phyloP scores from a whole-genome alignment of 64 coral and sea anemone species.

The Stichodactyla helianthus region DNA sequence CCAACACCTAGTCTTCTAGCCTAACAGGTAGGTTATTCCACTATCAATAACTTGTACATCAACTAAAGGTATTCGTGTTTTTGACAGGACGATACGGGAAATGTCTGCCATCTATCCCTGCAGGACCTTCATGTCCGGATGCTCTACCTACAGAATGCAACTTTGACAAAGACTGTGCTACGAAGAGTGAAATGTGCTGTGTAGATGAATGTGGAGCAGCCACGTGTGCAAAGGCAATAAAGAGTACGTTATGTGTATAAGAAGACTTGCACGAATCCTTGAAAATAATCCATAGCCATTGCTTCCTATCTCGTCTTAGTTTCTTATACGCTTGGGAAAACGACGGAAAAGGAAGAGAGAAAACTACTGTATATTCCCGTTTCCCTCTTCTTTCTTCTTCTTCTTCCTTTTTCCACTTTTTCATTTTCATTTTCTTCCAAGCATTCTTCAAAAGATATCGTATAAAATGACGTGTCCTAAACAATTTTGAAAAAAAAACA shows the following conservation, averaged over 20 bases:
- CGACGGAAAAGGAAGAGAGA: too few species aligned
- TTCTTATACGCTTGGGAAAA: too few species aligned
- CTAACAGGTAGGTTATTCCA: not conserved
- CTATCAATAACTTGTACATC: too few species aligned
- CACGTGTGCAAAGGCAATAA: conserved; percentile 14
- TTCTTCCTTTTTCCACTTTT: not conserved
- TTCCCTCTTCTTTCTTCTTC: not conserved
- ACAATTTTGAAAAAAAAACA: too few species aligned
- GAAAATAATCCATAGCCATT: not conserved
- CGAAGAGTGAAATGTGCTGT: conserved; percentile 32
- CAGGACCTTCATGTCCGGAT: conserved; percentile 19
- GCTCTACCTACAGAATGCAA: conserved; percentile 21
- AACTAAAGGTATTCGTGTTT: not conserved
- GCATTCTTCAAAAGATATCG: not conserved
- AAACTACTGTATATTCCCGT: too few species aligned
- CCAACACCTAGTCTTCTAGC: not conserved
- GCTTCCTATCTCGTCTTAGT: not conserved
- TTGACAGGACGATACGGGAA: conserved; percentile 35
- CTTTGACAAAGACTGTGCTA: conserved; percentile 41
- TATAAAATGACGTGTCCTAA: too few species aligned
- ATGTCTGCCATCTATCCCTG: conserved; percentile 31
- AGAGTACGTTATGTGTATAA: conserved; percentile 29
- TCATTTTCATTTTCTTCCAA: not conserved
- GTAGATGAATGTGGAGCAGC: conserved; percentile 21
- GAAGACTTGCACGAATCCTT: not conserved